Evolutionary conservation across 30 jellyfish, hydroid and myxozoan species (phyloP).

Genomic region (Cassiopea xamachana): DNA sequence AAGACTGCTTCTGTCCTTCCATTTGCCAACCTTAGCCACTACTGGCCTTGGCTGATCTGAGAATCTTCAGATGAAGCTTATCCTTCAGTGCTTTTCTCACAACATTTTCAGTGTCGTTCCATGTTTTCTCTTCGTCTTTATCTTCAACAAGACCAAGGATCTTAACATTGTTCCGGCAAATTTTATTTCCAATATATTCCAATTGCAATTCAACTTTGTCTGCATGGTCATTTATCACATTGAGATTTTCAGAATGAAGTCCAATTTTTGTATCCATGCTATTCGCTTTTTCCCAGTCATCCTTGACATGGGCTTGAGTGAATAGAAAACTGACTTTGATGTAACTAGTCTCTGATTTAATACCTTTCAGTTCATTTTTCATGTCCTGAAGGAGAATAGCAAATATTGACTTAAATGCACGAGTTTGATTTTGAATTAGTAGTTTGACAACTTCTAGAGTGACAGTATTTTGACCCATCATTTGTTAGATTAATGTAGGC

Average conservation of each 20-base stretch:
- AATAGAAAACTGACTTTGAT: background rate
- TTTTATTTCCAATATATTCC: slow-evolving; percentile 34
- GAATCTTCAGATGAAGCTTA: too few species aligned
- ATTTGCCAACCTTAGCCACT: too few species aligned
- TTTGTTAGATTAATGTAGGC: too few species aligned
- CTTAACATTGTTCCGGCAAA: slow-evolving; percentile 18
- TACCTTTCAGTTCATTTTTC: slow-evolving; percentile 39
- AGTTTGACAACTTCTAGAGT: slow-evolving; percentile 44
- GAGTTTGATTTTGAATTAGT: slow-evolving; percentile 58
- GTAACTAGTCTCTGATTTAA: background rate
- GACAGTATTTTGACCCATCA: slow-evolving; percentile 9
- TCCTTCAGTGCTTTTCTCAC: background rate
- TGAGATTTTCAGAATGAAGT: slow-evolving; percentile 26
- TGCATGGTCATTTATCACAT: slow-evolving; percentile 25
- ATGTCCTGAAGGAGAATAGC: slow-evolving; percentile 30
- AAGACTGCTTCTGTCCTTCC: too few species aligned
- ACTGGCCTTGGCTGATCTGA: too few species aligned
- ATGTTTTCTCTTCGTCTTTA: slow-evolving; percentile 2
- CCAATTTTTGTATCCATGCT: slow-evolving; percentile 15
- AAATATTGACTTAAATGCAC: slow-evolving; percentile 41
- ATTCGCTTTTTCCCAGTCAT: background rate
- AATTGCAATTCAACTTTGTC: slow-evolving; percentile 20
- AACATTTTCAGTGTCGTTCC: slow-evolving; percentile 8
- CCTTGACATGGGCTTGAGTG: background rate
- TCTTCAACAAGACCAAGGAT: slow-evolving; percentile 30